Evolutionary conservation across 1,140 invertebrate species (phyloP).

Genomic region (Neoseiulus cucumeris): DNA sequence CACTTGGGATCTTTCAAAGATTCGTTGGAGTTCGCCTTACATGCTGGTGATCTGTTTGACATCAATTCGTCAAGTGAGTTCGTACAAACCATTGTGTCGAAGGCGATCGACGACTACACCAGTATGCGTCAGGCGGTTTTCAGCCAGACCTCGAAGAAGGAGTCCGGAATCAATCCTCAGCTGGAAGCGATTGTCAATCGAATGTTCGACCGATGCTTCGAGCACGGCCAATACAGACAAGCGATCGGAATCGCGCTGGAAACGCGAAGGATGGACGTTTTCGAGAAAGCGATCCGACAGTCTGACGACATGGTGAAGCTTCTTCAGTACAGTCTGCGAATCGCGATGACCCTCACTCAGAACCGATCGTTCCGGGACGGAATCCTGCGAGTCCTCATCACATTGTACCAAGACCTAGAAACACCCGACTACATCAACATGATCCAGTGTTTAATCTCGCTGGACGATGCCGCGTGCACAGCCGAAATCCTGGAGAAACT

Average conservation of each 20-base stretch:
- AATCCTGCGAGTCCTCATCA: constrained; percentile 68
- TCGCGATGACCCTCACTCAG: constrained; percentile 84
- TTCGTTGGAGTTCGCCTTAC: constrained; percentile 76
- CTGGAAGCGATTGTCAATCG: constrained; percentile 83
- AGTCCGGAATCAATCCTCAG: constrained; percentile 51
- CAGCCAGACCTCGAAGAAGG: constrained; percentile 35
- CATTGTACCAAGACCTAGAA: constrained; percentile 59
- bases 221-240: constrained; percentile 79
- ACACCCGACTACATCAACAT: constrained; percentile 88
- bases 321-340: constrained; percentile 82
- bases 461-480: constrained; percentile 75
- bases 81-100: constrained; percentile 86
- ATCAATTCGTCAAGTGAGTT: constrained; percentile 81
- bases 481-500: constrained; percentile 75
- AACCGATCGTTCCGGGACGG: constrained; percentile 75
- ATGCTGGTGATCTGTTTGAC: constrained; percentile 79
- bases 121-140: constrained; percentile 47
- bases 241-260: constrained; percentile 82
- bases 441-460: constrained; percentile 85
- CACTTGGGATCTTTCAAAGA: constrained; percentile 90
- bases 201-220: constrained; percentile 88
- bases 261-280: constrained; percentile 85
- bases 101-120: constrained; percentile 87
- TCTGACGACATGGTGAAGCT: constrained; percentile 75
- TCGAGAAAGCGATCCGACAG: constrained; percentile 68